phyloP scores from a whole-genome alignment of 2,888 invertebrate species.

The Muschampia plurimacula region DNA sequence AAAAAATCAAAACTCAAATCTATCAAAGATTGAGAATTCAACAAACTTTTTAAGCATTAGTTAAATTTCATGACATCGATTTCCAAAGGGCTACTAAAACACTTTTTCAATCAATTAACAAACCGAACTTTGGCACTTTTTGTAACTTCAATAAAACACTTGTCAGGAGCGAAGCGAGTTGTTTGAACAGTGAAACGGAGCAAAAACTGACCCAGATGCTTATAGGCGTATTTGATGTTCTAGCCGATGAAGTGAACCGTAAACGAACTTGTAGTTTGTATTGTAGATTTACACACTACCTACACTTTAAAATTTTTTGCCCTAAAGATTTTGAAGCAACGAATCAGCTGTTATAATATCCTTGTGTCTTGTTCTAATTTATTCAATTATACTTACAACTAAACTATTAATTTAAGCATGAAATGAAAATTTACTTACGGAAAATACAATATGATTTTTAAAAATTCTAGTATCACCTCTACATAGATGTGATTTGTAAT shows the following conservation, averaged over 20 bases:
- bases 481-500: no score
- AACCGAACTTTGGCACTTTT: constrained; percentile 21
- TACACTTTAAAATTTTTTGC: constrained; percentile 7
- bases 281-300: constrained; percentile 26
- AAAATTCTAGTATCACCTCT: no score
- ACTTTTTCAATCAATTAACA: constrained; percentile 26
- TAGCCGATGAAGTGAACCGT: constrained; percentile 29
- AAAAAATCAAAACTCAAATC: no score
- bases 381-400: no score
- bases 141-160: constrained; percentile 18
- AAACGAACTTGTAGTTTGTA: constrained; percentile 18
- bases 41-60: not conserved
- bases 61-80: not conserved
- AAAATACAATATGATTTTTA: no score
- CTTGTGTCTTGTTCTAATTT: no score
- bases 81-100: constrained; percentile 13
- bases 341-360: no score
- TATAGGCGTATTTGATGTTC: constrained; percentile 22
- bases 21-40: not conserved
- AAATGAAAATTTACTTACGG: no score
- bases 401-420: no score
- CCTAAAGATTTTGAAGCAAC: not conserved
- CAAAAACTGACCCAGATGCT: constrained; percentile 71
- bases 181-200: constrained; percentile 71
- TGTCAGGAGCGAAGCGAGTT: constrained; percentile 46